Percentiles rank a stretch among this genome's conserved stretches.
These are phyloP conservation scores for Horisme vitalbata DNA, from an alignment of 2,888 invertebrate species.

Conservation along the genomic window DNA sequence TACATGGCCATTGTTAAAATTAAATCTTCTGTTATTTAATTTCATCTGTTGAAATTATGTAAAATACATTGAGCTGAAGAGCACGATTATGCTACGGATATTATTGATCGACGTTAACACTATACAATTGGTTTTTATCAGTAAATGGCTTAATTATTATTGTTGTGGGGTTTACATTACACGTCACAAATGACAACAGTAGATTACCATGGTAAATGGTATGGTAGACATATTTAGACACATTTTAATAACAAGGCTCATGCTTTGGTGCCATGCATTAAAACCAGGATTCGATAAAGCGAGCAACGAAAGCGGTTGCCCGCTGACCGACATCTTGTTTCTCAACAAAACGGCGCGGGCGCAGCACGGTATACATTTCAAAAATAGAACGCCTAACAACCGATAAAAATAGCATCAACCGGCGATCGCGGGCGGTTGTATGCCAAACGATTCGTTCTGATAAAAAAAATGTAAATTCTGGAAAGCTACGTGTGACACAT, in stretches of 20 bases:
- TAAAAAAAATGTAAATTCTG: constrained; percentile 47
- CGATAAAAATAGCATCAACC: constrained; percentile 64
- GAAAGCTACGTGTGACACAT: constrained; percentile 44
- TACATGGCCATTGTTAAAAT: constrained; percentile 58
- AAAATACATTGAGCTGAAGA: constrained; percentile 32
- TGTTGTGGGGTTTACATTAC: constrained; percentile 39
- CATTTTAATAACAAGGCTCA: constrained; percentile 57
- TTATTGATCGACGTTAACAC: constrained; percentile 32
- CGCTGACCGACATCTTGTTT: constrained; percentile 71
- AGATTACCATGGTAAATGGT: constrained; percentile 49
- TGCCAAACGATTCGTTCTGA: constrained; percentile 53
- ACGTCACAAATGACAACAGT: constrained; percentile 46
- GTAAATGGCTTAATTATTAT: constrained; percentile 46
- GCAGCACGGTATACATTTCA: constrained; percentile 58
- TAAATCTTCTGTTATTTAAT: constrained; percentile 50
- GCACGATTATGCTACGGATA: constrained; percentile 28
- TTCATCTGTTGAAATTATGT: constrained; percentile 38
- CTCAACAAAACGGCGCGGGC: constrained; percentile 70
- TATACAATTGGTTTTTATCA: constrained; percentile 39
- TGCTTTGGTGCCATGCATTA: constrained; percentile 64
- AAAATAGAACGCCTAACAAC: constrained; percentile 73
- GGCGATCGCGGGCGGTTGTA: constrained; percentile 53
- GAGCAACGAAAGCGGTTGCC: constrained; percentile 53
- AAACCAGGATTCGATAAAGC: constrained; percentile 53
- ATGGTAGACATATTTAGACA: constrained; percentile 46